A percentile compares a stretch with the other conserved stretches of the same genome.
These are phyloP conservation scores for Calyptomena viridis DNA, from an alignment of 2,113 vertebrate species.

Conservation along the genomic window DNA sequence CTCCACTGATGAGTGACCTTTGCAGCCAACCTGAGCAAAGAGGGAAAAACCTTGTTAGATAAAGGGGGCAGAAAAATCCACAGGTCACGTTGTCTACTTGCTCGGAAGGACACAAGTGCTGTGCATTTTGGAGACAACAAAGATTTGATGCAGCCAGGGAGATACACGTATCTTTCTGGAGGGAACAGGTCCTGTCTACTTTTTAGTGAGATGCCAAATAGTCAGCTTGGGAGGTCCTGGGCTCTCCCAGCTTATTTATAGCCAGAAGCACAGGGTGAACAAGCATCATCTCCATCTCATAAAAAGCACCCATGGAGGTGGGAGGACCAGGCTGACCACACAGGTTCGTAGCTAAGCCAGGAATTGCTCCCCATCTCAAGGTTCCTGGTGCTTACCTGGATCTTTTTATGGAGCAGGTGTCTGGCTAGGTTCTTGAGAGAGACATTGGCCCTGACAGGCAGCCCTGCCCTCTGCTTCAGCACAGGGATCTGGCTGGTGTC, in stretches of 20 bases:
- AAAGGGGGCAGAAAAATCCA: neutral
- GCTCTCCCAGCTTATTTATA: neutral
- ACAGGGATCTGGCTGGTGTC: constrained; percentile 79
- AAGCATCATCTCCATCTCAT: neutral
- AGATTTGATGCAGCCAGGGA: neutral
- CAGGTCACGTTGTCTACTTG: neutral
- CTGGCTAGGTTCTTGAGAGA: constrained; percentile 85
- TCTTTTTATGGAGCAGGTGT: constrained; percentile 83
- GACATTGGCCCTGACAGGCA: neutral
- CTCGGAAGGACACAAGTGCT: neutral
- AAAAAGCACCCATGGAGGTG: neutral
- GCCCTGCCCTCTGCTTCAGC: constrained; percentile 72
- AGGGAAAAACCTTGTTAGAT: neutral
- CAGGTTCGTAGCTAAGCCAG: neutral
- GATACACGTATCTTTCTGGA: neutral
- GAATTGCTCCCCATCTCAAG: neutral
- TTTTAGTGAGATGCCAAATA: neutral
- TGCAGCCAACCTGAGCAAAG: constrained; percentile 73
- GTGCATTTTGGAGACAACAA: neutral
- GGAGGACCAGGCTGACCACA: neutral
- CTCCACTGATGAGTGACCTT: constrained; percentile 90
- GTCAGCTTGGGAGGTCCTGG: neutral
- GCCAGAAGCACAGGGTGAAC: neutral
- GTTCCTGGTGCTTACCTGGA: constrained; percentile 81
- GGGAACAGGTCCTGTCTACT: neutral